Percentiles rank a stretch among this genome's conserved stretches.
Conservation (phyloP, 2,888 invertebrate species). For the Hermaeophaga mercurialis region DNA sequence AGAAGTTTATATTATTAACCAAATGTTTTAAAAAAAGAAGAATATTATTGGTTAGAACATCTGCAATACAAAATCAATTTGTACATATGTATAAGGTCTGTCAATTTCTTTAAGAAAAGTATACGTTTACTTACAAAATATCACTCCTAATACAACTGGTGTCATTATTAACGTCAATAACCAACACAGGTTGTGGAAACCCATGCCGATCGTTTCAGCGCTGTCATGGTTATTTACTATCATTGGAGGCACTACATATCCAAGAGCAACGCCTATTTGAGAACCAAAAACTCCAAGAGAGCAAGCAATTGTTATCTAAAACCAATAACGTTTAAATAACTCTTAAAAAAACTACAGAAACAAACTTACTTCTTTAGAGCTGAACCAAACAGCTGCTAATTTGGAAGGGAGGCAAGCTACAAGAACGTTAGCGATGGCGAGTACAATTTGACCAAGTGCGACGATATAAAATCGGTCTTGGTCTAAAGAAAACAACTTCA, state of each 20-base stretch:
- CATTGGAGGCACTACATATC: conserved; percentile 53
- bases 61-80: too few species aligned
- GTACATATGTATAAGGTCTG: too few species aligned
- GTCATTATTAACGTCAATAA: conserved; percentile 62
- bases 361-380: conserved; percentile 84
- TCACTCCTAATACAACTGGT: conserved; percentile 35
- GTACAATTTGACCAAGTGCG: conserved; percentile 85
- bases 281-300: conserved; percentile 75
- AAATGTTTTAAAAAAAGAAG: too few species aligned
- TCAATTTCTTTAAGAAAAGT: too few species aligned
- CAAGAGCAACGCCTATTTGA: conserved; percentile 71
- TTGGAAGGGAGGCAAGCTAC: conserved; percentile 88
- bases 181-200: conserved; percentile 61
- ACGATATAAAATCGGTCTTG: conserved; percentile 84
- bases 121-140: conserved; percentile 36
- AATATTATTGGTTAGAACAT: too few species aligned
- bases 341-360: not conserved
- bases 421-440: conserved; percentile 87
- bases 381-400: conserved; percentile 96
- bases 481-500: conserved; percentile 83
- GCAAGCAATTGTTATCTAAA: conserved; percentile 65
- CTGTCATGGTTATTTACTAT: conserved; percentile 51
- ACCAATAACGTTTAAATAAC: not conserved
- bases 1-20: too few species aligned
- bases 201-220: conserved; percentile 45